phyloP scores from a whole-genome alignment of 2,888 invertebrate genomes.

The Nasonia oneida region DNA sequence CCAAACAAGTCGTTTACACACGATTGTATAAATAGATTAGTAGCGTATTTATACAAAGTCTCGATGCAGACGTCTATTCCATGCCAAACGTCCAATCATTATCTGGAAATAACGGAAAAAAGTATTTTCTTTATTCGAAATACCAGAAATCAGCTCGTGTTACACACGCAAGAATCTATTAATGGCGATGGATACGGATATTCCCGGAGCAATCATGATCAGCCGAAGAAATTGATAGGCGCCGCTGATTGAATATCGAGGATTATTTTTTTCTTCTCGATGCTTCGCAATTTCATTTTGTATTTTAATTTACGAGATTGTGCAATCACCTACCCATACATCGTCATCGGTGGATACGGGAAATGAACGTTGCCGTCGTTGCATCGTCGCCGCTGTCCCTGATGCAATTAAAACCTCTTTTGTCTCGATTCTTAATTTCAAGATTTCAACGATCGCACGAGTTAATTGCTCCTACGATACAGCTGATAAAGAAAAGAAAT shows the following conservation, averaged over 20 bases:
- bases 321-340: neutral
- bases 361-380: neutral
- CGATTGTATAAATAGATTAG: no score
- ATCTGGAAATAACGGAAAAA: no score
- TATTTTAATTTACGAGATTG: constrained; percentile 21
- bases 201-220: neutral
- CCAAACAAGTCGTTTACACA: no score
- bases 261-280: constrained; percentile 4
- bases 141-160: no score
- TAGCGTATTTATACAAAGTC: no score
- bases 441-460: neutral
- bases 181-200: neutral
- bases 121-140: no score
- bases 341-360: neutral
- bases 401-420: constrained; percentile 14
- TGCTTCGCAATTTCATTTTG: constrained; percentile 20
- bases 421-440: constrained; percentile 15
- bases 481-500: neutral
- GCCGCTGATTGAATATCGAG: constrained; percentile 25
- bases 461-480: neutral
- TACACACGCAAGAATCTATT: no score
- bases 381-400: neutral
- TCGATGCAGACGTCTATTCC: no score
- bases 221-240: neutral
- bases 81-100: no score